Evolutionary conservation across 2,797 vertebrate genomes (phyloP).

Genomic region (Crocidura indochinensis): DNA sequence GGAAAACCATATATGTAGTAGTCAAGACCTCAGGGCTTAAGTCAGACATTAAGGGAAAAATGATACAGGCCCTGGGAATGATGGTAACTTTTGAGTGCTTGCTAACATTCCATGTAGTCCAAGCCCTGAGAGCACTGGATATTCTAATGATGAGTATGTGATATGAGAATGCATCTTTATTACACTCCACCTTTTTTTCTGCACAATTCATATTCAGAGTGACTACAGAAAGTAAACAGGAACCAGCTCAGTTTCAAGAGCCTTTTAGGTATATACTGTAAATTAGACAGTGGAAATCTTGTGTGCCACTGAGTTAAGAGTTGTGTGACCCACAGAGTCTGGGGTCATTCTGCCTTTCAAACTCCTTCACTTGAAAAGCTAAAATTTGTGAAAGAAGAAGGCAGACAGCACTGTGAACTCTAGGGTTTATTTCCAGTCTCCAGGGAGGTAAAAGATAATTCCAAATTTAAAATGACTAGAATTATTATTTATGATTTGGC

Average conservation of each 20-base stretch:
- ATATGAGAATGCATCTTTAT: background rate
- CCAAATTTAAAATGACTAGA: conserved; percentile 59
- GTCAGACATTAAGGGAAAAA: conserved; percentile 21
- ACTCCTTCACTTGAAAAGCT: conserved; percentile 57
- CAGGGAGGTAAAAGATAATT: conserved; percentile 56
- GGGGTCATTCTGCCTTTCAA: background rate
- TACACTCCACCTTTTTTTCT: conserved; percentile 14
- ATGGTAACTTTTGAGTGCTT: background rate
- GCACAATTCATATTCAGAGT: conserved; percentile 59
- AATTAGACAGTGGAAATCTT: background rate
- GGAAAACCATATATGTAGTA: background rate
- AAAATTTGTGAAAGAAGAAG: conserved; percentile 36
- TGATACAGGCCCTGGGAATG: background rate
- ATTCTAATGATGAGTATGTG: background rate
- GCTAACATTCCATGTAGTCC: no score
- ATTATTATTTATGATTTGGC: conserved; percentile 49
- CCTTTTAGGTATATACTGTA: conserved; percentile 20
- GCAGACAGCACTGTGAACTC: conserved; percentile 60
- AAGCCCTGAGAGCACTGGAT: background rate
- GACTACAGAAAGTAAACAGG: conserved; percentile 30
- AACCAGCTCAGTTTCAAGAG: background rate
- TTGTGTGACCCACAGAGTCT: conserved; percentile 19
- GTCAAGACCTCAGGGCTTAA: background rate
- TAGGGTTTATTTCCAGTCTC: conserved; percentile 62
- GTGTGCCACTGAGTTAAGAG: background rate